Evolutionary conservation across 2,797 vertebrate species (phyloP), one percentile per base, ranked within the genome.

Genomic region (Scarus forsteni): DNA sequence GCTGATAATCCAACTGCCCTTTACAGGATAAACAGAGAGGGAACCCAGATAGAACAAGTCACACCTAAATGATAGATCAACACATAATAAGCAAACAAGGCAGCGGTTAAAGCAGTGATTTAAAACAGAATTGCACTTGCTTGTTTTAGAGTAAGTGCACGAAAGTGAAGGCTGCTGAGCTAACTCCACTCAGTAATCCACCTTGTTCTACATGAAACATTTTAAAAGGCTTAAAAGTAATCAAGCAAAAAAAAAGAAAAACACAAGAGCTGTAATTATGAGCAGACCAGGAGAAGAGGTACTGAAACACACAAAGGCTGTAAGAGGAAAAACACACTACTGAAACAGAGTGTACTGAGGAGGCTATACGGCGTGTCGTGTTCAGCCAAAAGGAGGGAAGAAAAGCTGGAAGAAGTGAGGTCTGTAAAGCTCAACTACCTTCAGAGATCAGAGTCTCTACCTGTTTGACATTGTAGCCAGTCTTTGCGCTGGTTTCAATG

Each of bases 401-500:
- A 66, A 40, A 35, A 77, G 63, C 61, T n/a, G 57, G 73, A 68
- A 39, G 69, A 75, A 39, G 69, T 68, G 79, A 39, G 61, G 38
- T 70, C 60, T 77, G 84, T 80, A 77, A 59, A 80, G 75, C 77
- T 85, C 66, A 55, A 79, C 79, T 66, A 86, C 87, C 81, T 84
- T 61, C 65, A 72, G 75, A 70, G 85, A 86, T 84, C 81, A 49
- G 68, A 77, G 70, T 90, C 57, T 85, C 91, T 96, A 98, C 97
- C 96, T 98, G 97, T 95, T 98, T 98, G 81, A 98, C 97, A 92
- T 98, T 98, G 95, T 97, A 98, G 84, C 97, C 96, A 93, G 96
- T 98, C 95, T 97, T 98, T 89, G 97, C 96, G 88, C 97, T 97
- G 93, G 97, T 97, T 94, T 98, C 97, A 93, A 97, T 97, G 90